Evolutionary conservation across 2,797 vertebrate species (phyloP).

Genomic region (Gambelia wislizenii): DNA sequence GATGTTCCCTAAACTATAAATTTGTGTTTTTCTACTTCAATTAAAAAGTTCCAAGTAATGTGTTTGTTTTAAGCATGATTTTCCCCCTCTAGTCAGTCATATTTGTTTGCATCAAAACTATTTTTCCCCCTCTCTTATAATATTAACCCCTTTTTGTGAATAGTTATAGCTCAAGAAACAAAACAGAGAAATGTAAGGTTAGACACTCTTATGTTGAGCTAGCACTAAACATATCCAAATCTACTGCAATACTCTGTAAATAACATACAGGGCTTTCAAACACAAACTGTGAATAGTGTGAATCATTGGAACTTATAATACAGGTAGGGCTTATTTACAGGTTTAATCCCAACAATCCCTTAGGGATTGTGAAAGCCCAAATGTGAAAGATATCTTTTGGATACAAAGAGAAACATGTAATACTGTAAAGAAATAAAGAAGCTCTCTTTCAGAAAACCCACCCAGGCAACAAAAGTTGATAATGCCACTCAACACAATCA

Average conservation of each 20-base stretch:
- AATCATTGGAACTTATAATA: background rate
- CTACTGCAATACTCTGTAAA: no score
- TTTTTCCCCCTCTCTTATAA: constrained; percentile 8
- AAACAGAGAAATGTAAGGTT: background rate
- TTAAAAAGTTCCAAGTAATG: background rate
- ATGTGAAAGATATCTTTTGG: background rate
- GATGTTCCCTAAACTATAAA: background rate
- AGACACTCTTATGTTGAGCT: background rate
- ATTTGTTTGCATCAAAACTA: background rate
- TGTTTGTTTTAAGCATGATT: background rate
- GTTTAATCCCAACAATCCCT: background rate
- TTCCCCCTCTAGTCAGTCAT: background rate
- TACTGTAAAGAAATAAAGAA: background rate
- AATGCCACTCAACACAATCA: background rate
- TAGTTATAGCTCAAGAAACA: background rate
- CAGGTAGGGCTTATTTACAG: background rate
- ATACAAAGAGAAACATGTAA: background rate
- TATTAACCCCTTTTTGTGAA: background rate
- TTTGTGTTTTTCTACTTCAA: background rate
- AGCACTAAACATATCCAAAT: background rate
- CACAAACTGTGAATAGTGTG: background rate
- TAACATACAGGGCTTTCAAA: background rate
- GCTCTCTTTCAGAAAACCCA: background rate
- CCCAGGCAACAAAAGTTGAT: background rate
- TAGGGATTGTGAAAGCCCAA: background rate